Base-by-base conservation (phyloP, 2,888 invertebrate species). In the Aspidiotus destructor region DNA sequence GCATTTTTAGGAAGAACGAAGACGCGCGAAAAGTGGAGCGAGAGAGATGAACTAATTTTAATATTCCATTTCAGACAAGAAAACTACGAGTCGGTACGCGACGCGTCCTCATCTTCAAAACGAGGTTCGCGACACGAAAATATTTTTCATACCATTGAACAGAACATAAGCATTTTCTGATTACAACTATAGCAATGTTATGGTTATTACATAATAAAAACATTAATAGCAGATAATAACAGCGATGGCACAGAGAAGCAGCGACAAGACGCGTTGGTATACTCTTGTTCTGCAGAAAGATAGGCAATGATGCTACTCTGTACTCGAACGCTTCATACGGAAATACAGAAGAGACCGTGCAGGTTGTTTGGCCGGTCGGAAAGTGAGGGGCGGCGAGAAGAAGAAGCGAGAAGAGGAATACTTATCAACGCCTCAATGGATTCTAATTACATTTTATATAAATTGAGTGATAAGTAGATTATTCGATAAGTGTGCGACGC, bases 141-240 rank as follows among this genome's bases (percentile, higher is more conserved):
- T n/a, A 48, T 48, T 48, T 48, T 48, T 48, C 48, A n/a, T 48
- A 48, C 48, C 48, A 48, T 48, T 48, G 48, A 13, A 48, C 48
- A 48, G 6, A 48, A 48, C 48, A 48, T 2, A 11, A 11, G 48
- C 48, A 48, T 48, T 48, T 48, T 48, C 48, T 48, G 48, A 48
- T 48, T 48, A 48, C 48, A 48, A 48, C 48, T 48, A 28, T 28
- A n/a, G 48, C 48, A 48, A 48, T 48, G 48, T 48, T 48, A 48
- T 48, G 48, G 48, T 48, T 48, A 48, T 48, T 48, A 48, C 48
- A 48, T 48, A 2, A 48, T 48, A 48, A 48, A 48, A n/a, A 48
- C 48, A n/a, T 48, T 48, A 48, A 48, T 48, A n/a, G 48, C 48
- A 48, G 48, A 48, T 48, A 48, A 48, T 48, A 48, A 48, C 48